Conservation (phyloP, 2,797 vertebrate genomes). For the Chaetophractus vellerosus region DNA sequence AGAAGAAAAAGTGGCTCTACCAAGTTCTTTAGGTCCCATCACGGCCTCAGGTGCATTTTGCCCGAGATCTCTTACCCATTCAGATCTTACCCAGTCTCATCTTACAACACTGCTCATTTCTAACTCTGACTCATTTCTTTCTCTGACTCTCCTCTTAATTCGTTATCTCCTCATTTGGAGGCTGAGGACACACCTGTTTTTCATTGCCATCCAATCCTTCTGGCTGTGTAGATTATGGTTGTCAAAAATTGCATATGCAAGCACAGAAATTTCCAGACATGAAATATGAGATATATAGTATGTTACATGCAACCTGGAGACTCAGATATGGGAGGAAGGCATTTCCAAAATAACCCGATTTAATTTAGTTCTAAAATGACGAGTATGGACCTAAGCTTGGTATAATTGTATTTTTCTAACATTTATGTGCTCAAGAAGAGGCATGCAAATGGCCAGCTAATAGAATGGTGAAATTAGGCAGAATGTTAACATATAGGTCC, state of each 20-base stretch:
- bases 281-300: not conserved
- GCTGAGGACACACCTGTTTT: not conserved
- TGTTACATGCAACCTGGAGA: not conserved
- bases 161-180: not conserved
- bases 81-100: not conserved
- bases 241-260: constrained; percentile 11
- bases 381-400: constrained; percentile 1
- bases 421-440: not conserved
- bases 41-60: not conserved
- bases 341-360: not conserved
- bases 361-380: not conserved
- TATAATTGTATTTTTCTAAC: constrained; percentile 22
- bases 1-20: constrained; percentile 23
- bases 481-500: not conserved
- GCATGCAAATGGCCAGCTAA: not conserved
- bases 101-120: constrained; percentile 3
- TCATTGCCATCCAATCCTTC: not conserved
- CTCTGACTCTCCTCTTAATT: not conserved
- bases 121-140: constrained; percentile 6
- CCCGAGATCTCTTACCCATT: not conserved
- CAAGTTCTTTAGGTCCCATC: not conserved
- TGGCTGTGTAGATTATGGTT: not conserved
- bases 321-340: not conserved
- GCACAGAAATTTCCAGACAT: not conserved
- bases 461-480: not conserved